Evolutionary conservation across 2,113 vertebrate genomes (phyloP), one percentile per base, ranked within the genome.

Genomic region (Daphoenositta chrysoptera): DNA sequence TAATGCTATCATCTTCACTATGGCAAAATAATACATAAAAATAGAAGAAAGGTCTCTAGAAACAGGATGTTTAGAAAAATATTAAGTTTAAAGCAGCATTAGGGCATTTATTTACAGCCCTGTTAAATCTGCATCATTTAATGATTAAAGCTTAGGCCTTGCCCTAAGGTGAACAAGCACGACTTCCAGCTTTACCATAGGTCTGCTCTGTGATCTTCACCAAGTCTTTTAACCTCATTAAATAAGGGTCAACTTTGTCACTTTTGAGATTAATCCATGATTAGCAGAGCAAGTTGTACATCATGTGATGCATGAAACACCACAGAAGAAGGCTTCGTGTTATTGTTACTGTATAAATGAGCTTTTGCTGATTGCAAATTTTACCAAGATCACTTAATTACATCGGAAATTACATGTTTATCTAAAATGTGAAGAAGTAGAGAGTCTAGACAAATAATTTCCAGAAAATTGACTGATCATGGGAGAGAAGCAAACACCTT

Each of bases 141-240:
- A 64, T 6, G 23, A 75, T 65, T 91, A 87, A 83, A 65, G 56
- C 73, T 70, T 31, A 92, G 68, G n/a, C 40, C 22, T 58, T 40
- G 28, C 51, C 69, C 31, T 47, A 44, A 64, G 73, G n/a, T 87
- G 65, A 72, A 65, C 65, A 78, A 78, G 33, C 30, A 15, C 10
- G 11, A 19, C 39, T 37, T 44, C 37, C 83, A 61, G 83, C 80
- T 77, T 92, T 58, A 11, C 31, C 11, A 7, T 3, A 54, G 77
- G 31, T 28, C 75, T 83, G 50, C 45, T 64, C 30, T 22, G 39
- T 58, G 68, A 70, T 58, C 80, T 84, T 44, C 5, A 31, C 73
- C 83, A 89, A 95, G 89, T 82, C 92, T 87, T 68, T 90, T 95
- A 96, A 93, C 85, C 85, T 93, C 68, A 75, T 93, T 92, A 96